phyloP scores from a whole-genome alignment of 2,888 invertebrate species.

The Apoderus coryli region DNA sequence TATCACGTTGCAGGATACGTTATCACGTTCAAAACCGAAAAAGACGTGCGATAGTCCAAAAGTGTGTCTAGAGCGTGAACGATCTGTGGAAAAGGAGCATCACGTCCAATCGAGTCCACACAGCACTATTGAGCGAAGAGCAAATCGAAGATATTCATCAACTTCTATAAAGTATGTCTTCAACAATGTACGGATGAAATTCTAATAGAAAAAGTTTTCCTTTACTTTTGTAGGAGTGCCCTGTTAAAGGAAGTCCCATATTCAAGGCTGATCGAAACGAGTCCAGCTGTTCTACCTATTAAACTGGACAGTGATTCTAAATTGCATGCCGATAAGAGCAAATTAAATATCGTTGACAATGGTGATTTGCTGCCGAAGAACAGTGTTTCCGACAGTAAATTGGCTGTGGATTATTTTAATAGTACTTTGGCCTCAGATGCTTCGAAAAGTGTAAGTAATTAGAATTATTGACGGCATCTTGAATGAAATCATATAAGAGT shows the following conservation, averaged over 20 bases:
- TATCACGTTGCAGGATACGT: conserved; percentile 56
- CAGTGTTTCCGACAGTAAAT: conserved; percentile 72
- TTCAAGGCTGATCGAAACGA: conserved; percentile 59
- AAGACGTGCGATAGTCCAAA: conserved; percentile 21
- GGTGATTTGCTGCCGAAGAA: conserved; percentile 51
- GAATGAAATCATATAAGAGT: no score
- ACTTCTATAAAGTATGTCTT: conserved; percentile 38
- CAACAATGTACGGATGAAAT: conserved; percentile 1
- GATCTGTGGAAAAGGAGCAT: conserved; percentile 19
- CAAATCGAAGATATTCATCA: conserved; percentile 47
- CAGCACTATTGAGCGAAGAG: conserved; percentile 24
- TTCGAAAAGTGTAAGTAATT: conserved; percentile 17
- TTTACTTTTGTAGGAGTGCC: conserved; percentile 21
- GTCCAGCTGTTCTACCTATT: conserved; percentile 32
- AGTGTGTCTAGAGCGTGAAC: conserved; percentile 20
- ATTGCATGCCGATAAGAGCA: conserved; percentile 40
- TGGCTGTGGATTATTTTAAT: conserved; percentile 61
- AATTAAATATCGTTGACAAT: conserved; percentile 31
- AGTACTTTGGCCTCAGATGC: conserved; percentile 16
- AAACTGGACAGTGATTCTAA: conserved; percentile 61
- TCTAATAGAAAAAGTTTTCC: background rate
- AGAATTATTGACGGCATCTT: conserved; percentile 4
- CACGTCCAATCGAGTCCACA: conserved; percentile 32
- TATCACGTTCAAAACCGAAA: conserved; percentile 15
- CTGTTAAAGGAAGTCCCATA: conserved; percentile 55